Evolutionary conservation across 2,888 invertebrate genomes (phyloP).

Genomic region (Nomada flava): DNA sequence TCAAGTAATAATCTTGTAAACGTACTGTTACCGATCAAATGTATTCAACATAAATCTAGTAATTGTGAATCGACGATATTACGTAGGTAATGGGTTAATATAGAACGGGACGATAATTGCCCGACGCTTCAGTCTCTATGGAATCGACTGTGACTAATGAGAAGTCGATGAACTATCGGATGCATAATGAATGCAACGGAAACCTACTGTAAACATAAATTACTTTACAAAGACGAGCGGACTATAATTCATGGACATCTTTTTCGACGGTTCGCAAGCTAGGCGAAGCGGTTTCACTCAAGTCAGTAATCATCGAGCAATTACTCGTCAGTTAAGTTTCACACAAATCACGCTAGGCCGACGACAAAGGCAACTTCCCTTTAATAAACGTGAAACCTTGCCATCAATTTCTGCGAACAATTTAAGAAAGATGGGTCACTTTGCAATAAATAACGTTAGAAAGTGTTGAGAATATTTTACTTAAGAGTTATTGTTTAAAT

Average conservation of each 20-base stretch:
- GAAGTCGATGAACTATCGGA: conserved; percentile 58
- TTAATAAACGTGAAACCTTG: conserved; percentile 22
- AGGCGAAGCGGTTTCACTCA: conserved; percentile 37
- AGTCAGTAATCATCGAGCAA: conserved; percentile 49
- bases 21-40: neutral
- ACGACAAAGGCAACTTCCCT: conserved; percentile 26
- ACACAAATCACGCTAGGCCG: conserved; percentile 36
- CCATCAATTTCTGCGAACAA: conserved; percentile 1
- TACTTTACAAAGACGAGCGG: conserved; percentile 42
- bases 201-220: conserved; percentile 54
- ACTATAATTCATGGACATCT: conserved; percentile 46
- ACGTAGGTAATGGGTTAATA: conserved; percentile 28
- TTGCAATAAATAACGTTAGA: neutral
- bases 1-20: too few relatives aligned
- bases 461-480: neutral
- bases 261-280: neutral
- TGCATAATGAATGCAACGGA: conserved; percentile 45
- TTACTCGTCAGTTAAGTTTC: conserved; percentile 51
- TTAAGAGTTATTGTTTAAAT: too few relatives aligned
- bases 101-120: conserved; percentile 57
- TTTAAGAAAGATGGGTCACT: conserved; percentile 6
- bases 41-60: conserved; percentile 6
- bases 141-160: conserved; percentile 57
- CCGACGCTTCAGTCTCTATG: conserved; percentile 47
- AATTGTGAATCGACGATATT: conserved; percentile 3